Evolutionary conservation across 2,888 invertebrate genomes (phyloP).

Genomic region (Atrina japonica): DNA sequence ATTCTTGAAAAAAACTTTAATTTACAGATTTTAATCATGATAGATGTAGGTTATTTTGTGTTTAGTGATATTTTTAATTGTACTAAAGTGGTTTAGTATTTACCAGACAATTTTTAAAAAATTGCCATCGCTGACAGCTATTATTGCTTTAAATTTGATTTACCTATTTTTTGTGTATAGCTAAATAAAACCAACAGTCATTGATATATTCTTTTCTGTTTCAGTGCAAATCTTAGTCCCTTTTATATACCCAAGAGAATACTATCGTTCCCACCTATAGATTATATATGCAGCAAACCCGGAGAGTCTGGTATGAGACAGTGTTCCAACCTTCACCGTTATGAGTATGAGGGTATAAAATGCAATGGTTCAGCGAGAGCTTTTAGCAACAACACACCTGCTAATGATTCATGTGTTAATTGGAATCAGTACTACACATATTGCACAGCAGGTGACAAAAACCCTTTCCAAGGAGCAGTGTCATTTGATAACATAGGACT

Average conservation of each 20-base stretch:
- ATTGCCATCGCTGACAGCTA: no score
- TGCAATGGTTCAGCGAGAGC: slow-evolving; percentile 86
- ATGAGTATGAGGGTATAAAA: slow-evolving; percentile 86
- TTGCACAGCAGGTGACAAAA: slow-evolving; percentile 94
- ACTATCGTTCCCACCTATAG: slow-evolving; percentile 79
- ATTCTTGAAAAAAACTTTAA: no score
- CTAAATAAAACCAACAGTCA: no score
- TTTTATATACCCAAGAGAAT: slow-evolving; percentile 65
- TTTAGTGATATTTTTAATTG: no score
- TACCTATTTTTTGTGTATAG: no score
- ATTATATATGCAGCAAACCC: slow-evolving; percentile 97
- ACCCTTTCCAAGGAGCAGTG: slow-evolving; percentile 99
- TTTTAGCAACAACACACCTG: slow-evolving; percentile 83
- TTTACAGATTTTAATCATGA: no score
- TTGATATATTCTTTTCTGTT: slow-evolving; percentile 39
- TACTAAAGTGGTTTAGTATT: no score
- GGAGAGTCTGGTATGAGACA: slow-evolving; percentile 97
- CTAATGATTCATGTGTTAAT: slow-evolving; percentile 90
- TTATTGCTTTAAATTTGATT: no score
- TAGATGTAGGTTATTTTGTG: no score
- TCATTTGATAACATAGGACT: slow-evolving; percentile 99
- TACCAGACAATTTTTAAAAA: no score
- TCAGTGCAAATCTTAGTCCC: slow-evolving; percentile 65
- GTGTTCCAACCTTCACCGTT: slow-evolving; percentile 81
- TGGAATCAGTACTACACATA: slow-evolving; percentile 99